A percentile compares a stretch with the other conserved stretches of the same genome.
These are phyloP conservation scores for Pedicia rivosa DNA, from an alignment of 2,888 invertebrate species.

Conservation along the genomic window DNA sequence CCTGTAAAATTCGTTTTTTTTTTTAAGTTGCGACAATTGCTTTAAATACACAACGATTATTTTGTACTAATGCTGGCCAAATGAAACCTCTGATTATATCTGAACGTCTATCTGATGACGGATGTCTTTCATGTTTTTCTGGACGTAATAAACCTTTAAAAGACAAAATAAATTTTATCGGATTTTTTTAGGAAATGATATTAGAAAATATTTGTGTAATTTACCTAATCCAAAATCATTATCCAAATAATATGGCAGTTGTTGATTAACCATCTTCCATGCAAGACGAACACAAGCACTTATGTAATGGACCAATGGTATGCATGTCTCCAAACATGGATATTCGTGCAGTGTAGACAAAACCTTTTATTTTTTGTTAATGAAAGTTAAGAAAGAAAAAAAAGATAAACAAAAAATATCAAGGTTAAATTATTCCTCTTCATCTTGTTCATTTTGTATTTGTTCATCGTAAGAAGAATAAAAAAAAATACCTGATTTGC, in stretches of 20 bases:
- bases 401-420: not conserved
- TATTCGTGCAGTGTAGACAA: constrained; percentile 86
- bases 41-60: constrained; percentile 62
- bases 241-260: constrained; percentile 45
- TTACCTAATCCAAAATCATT: constrained; percentile 51
- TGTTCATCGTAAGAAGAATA: too few relatives aligned
- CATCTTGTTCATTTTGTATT: too few relatives aligned
- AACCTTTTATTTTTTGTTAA: constrained; percentile 38
- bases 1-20: not conserved
- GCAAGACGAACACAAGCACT: constrained; percentile 70
- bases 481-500: constrained; percentile 36
- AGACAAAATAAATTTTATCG: not conserved
- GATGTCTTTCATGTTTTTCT: constrained; percentile 65
- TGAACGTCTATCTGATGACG: constrained; percentile 55
- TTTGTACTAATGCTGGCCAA: constrained; percentile 74
- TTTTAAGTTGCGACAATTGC: constrained; percentile 67
- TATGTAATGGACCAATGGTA: constrained; percentile 62
- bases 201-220: constrained; percentile 1
- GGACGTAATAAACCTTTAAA: constrained; percentile 45
- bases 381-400: too few relatives aligned
- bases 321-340: constrained; percentile 68
- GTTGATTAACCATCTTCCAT: constrained; percentile 71
- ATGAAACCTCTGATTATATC: constrained; percentile 65
- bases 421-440: too few relatives aligned
- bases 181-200: too few relatives aligned